Percentiles rank a stretch among this genome's conserved stretches.
Evolutionary conservation across 2,888 invertebrate species (phyloP).

Genomic region (Hylaea fasciaria): DNA sequence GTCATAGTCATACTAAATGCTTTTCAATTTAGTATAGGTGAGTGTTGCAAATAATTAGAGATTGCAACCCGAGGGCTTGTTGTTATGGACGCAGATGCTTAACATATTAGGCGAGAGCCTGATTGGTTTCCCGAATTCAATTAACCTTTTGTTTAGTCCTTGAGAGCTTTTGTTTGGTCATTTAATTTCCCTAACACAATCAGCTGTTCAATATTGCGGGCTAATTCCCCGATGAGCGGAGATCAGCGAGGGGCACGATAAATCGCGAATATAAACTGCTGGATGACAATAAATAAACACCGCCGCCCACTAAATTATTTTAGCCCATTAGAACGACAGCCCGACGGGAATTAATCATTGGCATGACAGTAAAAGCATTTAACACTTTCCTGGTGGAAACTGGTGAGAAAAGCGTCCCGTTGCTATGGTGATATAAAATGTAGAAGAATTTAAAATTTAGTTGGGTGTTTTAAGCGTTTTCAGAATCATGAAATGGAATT

Average conservation of each 20-base stretch:
- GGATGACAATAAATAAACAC: constrained; percentile 74
- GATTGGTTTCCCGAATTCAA: no score
- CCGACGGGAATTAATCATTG: constrained; percentile 81
- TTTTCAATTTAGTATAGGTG: no score
- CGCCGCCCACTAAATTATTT: constrained; percentile 81
- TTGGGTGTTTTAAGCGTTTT: no score
- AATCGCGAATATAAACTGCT: constrained; percentile 62
- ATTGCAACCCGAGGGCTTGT: no score
- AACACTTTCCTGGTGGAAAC: constrained; percentile 71
- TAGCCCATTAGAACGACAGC: constrained; percentile 79
- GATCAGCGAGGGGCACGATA: constrained; percentile 46
- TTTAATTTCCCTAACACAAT: neutral
- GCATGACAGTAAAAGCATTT: constrained; percentile 79
- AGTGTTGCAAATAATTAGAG: no score
- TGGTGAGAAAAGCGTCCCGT: constrained; percentile 46
- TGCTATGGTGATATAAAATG: constrained; percentile 41
- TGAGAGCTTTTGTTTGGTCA: no score
- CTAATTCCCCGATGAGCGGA: constrained; percentile 31
- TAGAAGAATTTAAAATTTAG: neutral
- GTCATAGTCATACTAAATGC: no score
- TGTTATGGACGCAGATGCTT: no score
- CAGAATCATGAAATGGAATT: no score
- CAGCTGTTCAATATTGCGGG: constrained; percentile 17
- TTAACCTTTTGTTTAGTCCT: no score
- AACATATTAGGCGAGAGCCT: no score